phyloP scores from a whole-genome alignment of 37 sponge, comb jelly and placozoan species.

The Halichondria panicea region DNA sequence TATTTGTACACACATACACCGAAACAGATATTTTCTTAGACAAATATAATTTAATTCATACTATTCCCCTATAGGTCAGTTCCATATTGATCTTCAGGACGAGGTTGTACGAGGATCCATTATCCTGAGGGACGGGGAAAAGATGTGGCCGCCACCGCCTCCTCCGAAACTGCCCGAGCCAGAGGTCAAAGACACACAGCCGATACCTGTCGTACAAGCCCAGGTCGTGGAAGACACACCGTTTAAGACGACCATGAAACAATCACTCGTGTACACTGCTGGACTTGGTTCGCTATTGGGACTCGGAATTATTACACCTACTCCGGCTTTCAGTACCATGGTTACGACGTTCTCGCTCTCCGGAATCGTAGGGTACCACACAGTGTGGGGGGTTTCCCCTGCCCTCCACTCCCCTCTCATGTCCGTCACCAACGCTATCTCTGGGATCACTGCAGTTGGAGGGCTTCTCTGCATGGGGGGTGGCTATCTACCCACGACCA shows the following conservation, averaged over 20 bases:
- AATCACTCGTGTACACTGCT: slow-evolving; percentile 59
- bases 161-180: slow-evolving; percentile 42
- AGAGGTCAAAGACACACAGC: not conserved
- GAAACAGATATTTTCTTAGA: no score
- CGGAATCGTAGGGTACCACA: slow-evolving; percentile 92
- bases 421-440: slow-evolving; percentile 97
- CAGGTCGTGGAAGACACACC: slow-evolving; percentile 57
- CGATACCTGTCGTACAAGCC: slow-evolving; percentile 55
- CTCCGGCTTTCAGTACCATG: slow-evolving; percentile 85
- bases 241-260: slow-evolving; percentile 59
- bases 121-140: slow-evolving; percentile 66
- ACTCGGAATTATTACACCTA: slow-evolving; percentile 75
- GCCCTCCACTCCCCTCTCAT: slow-evolving; percentile 97
- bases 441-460: slow-evolving; percentile 94
- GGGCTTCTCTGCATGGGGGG: slow-evolving; percentile 91
- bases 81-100: slow-evolving; percentile 76
- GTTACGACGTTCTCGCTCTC: slow-evolving; percentile 85
- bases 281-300: slow-evolving; percentile 78
- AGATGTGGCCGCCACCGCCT: slow-evolving; percentile 89
- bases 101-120: slow-evolving; percentile 92
- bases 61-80: no score
- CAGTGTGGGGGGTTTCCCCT: slow-evolving; percentile 95
- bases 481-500: slow-evolving; percentile 73
- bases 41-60: no score
- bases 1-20: no score